These are phyloP conservation scores for Tetragnatha montana DNA, from an alignment of 2,888 invertebrate genomes.

Conservation along the genomic window DNA sequence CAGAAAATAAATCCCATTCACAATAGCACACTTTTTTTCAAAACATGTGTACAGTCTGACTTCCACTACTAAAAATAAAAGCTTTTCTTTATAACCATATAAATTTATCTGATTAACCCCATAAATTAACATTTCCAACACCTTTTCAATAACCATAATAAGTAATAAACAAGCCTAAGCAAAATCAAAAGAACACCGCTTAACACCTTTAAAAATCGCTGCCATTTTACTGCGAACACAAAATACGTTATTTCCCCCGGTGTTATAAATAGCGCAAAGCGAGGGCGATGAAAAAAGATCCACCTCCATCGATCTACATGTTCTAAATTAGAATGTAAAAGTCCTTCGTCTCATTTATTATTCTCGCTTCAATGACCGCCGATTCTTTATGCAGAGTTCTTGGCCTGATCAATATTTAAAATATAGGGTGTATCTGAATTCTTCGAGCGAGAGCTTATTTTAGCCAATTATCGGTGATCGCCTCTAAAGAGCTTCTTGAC, in stretches of 20 bases:
- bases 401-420: not conserved
- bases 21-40: too few relatives aligned
- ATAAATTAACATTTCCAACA: too few relatives aligned
- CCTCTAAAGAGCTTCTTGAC: not conserved
- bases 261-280: not conserved
- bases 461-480: slow-evolving; percentile 1
- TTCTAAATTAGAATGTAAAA: not conserved
- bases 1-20: too few relatives aligned
- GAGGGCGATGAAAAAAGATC: not conserved
- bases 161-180: too few relatives aligned
- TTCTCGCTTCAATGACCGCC: not conserved
- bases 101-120: too few relatives aligned
- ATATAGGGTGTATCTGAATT: not conserved
- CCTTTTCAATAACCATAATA: too few relatives aligned
- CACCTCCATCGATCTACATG: not conserved
- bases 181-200: too few relatives aligned
- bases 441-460: not conserved
- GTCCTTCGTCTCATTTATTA: not conserved
- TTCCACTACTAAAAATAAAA: too few relatives aligned
- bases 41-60: too few relatives aligned
- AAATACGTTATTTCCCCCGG: not conserved
- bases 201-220: not conserved
- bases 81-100: too few relatives aligned
- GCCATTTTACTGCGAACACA: not conserved
- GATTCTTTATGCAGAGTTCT: slow-evolving; percentile 1